These are phyloP conservation scores for Dioctria linearis DNA, from an alignment of 2,888 invertebrate genomes.

Conservation along the genomic window DNA sequence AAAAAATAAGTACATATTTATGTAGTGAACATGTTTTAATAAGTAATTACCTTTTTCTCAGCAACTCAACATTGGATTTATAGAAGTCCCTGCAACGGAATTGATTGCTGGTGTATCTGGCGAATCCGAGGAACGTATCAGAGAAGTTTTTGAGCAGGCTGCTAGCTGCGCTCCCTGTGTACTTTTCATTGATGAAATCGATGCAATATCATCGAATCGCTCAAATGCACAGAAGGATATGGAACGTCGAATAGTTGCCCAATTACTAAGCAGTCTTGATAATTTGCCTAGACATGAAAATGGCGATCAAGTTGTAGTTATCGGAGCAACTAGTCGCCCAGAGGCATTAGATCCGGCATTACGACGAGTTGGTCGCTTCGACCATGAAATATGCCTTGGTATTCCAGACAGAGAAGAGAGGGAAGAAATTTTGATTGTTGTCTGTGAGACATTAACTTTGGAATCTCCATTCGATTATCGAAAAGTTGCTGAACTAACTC, in stretches of 20 bases:
- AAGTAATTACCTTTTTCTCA: slow-evolving; percentile 64
- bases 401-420: slow-evolving; percentile 92
- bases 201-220: slow-evolving; percentile 93
- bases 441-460: slow-evolving; percentile 81
- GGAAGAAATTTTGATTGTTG: slow-evolving; percentile 81
- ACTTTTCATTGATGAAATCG: slow-evolving; percentile 96
- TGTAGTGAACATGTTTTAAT: no score
- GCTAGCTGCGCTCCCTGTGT: slow-evolving; percentile 86
- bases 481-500: slow-evolving; percentile 86
- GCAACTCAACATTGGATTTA: slow-evolving; percentile 87
- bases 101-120: slow-evolving; percentile 95
- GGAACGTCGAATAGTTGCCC: slow-evolving; percentile 96
- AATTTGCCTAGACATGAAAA: slow-evolving; percentile 71
- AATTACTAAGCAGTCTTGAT: slow-evolving; percentile 91
- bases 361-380: slow-evolving; percentile 92
- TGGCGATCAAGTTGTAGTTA: slow-evolving; percentile 76
- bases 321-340: slow-evolving; percentile 96
- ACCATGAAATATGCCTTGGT: slow-evolving; percentile 93
- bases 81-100: slow-evolving; percentile 93
- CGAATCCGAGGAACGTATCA: slow-evolving; percentile 93
- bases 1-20: no score
- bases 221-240: slow-evolving; percentile 94
- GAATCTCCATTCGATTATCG: slow-evolving; percentile 80
- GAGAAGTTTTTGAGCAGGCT: slow-evolving; percentile 92
- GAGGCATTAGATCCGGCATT: slow-evolving; percentile 94